These are phyloP conservation scores for Pipra filicauda DNA, from an alignment of 2,113 vertebrate genomes.

Conservation along the genomic window DNA sequence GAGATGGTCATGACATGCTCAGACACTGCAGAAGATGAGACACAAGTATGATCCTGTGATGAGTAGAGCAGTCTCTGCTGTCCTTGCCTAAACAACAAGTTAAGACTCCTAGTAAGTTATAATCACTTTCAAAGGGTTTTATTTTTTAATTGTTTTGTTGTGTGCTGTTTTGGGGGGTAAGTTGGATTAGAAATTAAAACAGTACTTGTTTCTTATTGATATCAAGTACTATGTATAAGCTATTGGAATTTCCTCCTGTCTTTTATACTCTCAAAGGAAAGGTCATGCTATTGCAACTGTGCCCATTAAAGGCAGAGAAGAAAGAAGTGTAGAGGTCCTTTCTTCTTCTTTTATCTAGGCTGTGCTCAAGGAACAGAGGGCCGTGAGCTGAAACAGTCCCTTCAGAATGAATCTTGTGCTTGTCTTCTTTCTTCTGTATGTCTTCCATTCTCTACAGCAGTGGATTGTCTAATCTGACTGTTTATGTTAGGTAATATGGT, in stretches of 20 bases:
- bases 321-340: neutral
- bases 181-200: neutral
- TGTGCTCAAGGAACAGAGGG: neutral
- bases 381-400: neutral
- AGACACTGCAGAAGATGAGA: neutral
- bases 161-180: neutral
- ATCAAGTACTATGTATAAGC: neutral
- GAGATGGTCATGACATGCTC: neutral
- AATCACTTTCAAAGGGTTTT: neutral
- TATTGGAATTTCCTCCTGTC: neutral
- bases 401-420: neutral
- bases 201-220: neutral
- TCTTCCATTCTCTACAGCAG: neutral
- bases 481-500: neutral
- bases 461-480: neutral
- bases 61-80: neutral
- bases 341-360: neutral
- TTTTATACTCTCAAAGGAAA: neutral
- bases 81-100: neutral
- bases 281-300: neutral
- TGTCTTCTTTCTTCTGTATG: neutral
- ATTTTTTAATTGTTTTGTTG: neutral
- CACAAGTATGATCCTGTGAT: neutral
- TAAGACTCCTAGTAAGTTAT: neutral
- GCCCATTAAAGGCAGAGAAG: neutral